Evolutionary conservation across 2,113 vertebrate species (phyloP).

Genomic region (Ptilonorhynchus violaceus): DNA sequence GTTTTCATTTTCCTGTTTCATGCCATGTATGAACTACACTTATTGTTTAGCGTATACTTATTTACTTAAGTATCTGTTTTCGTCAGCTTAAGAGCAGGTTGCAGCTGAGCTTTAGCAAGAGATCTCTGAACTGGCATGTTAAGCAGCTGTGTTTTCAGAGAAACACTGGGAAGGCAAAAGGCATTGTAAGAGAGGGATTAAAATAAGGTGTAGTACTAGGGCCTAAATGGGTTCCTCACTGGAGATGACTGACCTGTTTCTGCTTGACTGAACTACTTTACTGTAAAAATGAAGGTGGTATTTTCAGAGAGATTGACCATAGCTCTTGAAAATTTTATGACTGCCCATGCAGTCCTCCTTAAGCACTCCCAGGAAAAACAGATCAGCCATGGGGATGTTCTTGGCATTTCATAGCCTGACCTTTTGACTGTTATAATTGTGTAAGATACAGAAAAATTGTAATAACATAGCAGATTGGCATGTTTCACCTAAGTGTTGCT

Average conservation of each 20-base stretch:
- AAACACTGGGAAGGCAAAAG: not conserved
- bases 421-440: slow-evolving; percentile 25
- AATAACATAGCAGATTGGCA: not conserved
- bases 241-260: not conserved
- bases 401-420: slow-evolving; percentile 29
- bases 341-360: not conserved
- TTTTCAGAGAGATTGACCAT: slow-evolving; percentile 8
- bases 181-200: not conserved
- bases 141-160: not conserved
- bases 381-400: not conserved
- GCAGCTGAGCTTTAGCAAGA: not conserved
- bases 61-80: not conserved
- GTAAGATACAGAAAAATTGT: slow-evolving; percentile 28
- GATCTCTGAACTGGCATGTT: not conserved
- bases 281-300: not conserved
- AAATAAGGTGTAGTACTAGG: not conserved
- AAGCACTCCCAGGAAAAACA: slow-evolving; percentile 2
- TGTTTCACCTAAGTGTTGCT: not conserved
- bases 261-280: not conserved
- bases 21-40: not conserved
- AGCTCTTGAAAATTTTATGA: slow-evolving; percentile 59
- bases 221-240: not conserved
- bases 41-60: not conserved
- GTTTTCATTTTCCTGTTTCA: not conserved
- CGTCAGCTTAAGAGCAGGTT: not conserved